These are phyloP conservation scores for Blastobasis adustella DNA, from an alignment of 2,888 invertebrate genomes.

Conservation along the genomic window DNA sequence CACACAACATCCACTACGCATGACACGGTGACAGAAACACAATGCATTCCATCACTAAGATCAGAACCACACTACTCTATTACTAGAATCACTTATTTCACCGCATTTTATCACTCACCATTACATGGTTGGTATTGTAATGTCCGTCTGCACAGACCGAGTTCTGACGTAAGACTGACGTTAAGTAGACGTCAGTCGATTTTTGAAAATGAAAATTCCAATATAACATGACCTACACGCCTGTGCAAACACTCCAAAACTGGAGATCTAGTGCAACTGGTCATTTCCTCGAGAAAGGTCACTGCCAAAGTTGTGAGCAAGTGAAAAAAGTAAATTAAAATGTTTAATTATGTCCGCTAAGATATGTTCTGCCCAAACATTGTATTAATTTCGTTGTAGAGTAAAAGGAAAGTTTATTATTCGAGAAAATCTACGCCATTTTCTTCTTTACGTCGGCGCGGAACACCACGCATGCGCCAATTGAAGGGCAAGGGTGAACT, in stretches of 20 bases:
- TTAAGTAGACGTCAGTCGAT: conserved; percentile 47
- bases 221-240: no score
- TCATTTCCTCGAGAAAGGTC: no score
- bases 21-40: conserved; percentile 27
- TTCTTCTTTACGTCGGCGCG: conserved; percentile 17
- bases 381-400: no score
- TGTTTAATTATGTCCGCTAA: no score
- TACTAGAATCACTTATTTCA: conserved; percentile 29
- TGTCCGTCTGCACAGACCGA: conserved; percentile 42
- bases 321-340: no score
- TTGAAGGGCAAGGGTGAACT: conserved; percentile 53
- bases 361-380: no score
- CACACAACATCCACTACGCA: conserved; percentile 45
- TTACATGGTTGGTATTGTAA: conserved; percentile 46
- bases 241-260: no score
- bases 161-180: conserved; percentile 54
- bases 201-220: conserved; percentile 31
- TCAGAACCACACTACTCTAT: conserved; percentile 26
- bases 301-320: no score
- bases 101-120: conserved; percentile 53
- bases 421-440: conserved; percentile 42
- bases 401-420: conserved; percentile 1
- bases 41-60: conserved; percentile 28
- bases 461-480: conserved; percentile 46
- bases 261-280: no score